Base-by-base conservation (phyloP, 2,113 vertebrate genomes). In the Mesocricetus auratus region DNA sequence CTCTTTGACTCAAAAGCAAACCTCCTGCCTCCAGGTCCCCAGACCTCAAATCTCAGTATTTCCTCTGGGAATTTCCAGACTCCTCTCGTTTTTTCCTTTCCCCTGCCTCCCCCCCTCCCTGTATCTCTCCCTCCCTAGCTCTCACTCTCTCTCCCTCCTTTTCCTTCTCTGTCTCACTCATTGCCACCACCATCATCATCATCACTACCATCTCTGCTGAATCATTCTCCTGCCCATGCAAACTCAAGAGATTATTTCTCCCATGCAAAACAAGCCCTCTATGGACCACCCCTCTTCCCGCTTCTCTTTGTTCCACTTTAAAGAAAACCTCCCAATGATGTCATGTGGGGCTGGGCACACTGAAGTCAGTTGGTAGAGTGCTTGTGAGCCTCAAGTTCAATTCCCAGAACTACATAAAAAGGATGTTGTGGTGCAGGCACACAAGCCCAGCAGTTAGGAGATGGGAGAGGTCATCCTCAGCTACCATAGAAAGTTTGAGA, bases 1-100 rank as follows among this genome's bases (percentile, higher is more conserved):
- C 74, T 92, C 64, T 36, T 94, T 87, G 87, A 64, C 95, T 88
- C 81, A 82, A 94, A 96, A 97, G 79, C 58, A 66, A 96, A 39
- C 69, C 96, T 96, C 86, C 91, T 94, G 19, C 62, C 91, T 90
- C 71, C 88, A 92, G 68, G 39, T 62, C 86, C 47, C 26, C 75
- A 89, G 90, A 95, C 87, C 36, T 29, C 74, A 92, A 88, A 60
- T 71, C 85, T 94, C 56, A 10, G 85, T 13, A 6, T 81, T 89
- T 90, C 92, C 94, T 53, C 42, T 42, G 94, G 91, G 64, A 74
- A 39, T 82, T 42, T 74, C 56, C 90, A 82, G 86, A 79, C 92
- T 53, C 21, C 13, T 1, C 64, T 8, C 42, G 10, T 13, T 71
- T 36, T 24, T 47, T 21, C 24, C 16, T 64, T 31, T 64, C 60